These are phyloP conservation scores for Tinea trinotella DNA, from an alignment of 2,888 invertebrate genomes.

Conservation along the genomic window DNA sequence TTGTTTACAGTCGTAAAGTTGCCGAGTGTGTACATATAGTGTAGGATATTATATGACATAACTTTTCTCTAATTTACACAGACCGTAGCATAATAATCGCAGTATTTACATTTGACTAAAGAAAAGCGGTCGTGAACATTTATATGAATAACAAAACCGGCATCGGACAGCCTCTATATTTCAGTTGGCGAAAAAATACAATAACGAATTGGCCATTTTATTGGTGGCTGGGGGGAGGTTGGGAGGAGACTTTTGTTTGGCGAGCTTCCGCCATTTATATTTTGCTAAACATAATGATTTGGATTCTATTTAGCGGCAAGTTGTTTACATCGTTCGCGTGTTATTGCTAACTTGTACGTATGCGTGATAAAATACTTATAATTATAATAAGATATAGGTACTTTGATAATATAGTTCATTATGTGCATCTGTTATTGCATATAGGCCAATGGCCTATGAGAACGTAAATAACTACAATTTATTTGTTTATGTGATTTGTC, in stretches of 20 bases:
- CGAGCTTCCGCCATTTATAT: constrained; percentile 65
- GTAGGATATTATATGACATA: constrained; percentile 61
- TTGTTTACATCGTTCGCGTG: constrained; percentile 7
- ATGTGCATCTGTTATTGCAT: background rate
- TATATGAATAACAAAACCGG: constrained; percentile 53
- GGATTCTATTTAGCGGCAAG: constrained; percentile 3
- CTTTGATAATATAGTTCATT: background rate
- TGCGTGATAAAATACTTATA: background rate
- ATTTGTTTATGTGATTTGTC: background rate
- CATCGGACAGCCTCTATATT: constrained; percentile 61
- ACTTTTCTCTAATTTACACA: constrained; percentile 52
- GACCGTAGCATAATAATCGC: constrained; percentile 32
- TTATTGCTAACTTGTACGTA: background rate
- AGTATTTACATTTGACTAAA: constrained; percentile 56
- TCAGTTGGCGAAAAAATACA: constrained; percentile 67
- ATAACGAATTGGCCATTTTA: constrained; percentile 74
- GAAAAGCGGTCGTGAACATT: constrained; percentile 49
- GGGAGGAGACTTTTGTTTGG: constrained; percentile 62
- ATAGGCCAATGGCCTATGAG: background rate
- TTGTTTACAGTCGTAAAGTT: constrained; percentile 41
- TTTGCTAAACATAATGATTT: constrained; percentile 14
- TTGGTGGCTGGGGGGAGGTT: constrained; percentile 69
- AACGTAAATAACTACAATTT: background rate
- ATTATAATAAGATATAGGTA: background rate
- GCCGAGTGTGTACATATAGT: constrained; percentile 22